Evolutionary conservation across 2,113 vertebrate species (phyloP).

Genomic region (Mesoclemmys tuberculata): DNA sequence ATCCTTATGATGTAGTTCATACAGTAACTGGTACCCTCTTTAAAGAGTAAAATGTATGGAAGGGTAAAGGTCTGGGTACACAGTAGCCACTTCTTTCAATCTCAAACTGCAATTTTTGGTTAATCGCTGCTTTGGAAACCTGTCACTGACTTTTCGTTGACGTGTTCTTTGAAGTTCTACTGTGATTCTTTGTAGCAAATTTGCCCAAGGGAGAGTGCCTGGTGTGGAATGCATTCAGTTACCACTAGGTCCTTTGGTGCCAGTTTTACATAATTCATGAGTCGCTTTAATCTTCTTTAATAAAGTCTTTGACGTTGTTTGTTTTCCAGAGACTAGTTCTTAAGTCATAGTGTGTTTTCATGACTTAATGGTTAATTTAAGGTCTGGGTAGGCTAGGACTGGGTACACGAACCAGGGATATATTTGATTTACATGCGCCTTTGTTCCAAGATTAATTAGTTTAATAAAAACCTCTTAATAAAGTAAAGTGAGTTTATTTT

Average conservation of each 20-base stretch:
- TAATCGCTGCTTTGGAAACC: not conserved
- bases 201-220: rapidly evolving
- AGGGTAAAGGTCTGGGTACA: not conserved
- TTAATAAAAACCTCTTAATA: slow-evolving; percentile 56
- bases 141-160: not conserved
- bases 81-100: not conserved
- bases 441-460: slow-evolving; percentile 52
- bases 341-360: not conserved
- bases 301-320: not conserved
- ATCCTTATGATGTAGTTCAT: not conserved
- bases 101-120: not conserved
- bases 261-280: not conserved
- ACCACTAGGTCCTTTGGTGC: not conserved
- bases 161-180: not conserved
- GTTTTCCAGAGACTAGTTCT: not conserved
- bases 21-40: not conserved
- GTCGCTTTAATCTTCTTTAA: not conserved
- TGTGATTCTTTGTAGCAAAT: not conserved
- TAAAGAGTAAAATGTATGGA: not conserved
- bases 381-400: not conserved
- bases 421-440: not conserved
- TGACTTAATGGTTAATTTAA: slow-evolving; percentile 55
- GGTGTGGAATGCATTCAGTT: not conserved
- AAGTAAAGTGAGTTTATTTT: slow-evolving; percentile 20
- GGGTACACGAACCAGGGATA: not conserved